These are phyloP conservation scores for Camponotus fellah DNA, from an alignment of 2,888 invertebrate species.

Conservation along the genomic window DNA sequence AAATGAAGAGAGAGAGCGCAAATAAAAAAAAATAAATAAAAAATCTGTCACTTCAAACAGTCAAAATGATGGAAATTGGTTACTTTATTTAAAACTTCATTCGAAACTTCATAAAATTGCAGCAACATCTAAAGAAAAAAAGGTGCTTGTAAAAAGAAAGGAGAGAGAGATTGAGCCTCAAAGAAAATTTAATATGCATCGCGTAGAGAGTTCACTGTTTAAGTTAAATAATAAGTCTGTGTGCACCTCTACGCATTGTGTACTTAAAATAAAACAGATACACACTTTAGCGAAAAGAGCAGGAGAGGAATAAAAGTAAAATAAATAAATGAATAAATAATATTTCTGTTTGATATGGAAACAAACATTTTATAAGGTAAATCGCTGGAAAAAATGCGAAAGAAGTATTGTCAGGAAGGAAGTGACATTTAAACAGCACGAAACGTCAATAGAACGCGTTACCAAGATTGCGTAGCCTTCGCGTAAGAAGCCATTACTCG, in stretches of 20 bases:
- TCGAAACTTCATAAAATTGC: not conserved
- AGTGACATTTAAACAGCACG: constrained; percentile 33
- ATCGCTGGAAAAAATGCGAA: not conserved
- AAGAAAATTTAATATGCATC: not conserved
- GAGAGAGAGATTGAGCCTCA: not conserved
- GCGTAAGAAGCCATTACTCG: constrained; percentile 51
- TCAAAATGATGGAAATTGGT: not conserved
- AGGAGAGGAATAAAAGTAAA: not conserved
- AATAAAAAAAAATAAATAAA: not conserved
- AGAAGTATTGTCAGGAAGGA: not conserved
- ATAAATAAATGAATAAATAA: not conserved
- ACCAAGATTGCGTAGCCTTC: constrained; percentile 31
- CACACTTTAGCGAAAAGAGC: constrained; percentile 8
- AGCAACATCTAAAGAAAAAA: not conserved
- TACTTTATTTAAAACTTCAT: not conserved
- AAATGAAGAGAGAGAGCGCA: not conserved
- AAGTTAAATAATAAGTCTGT: not conserved
- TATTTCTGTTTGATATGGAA: not conserved
- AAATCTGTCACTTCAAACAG: not conserved
- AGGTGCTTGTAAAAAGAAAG: not conserved
- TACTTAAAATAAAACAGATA: constrained; percentile 10
- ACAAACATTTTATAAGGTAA: not conserved
- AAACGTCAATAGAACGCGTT: constrained; percentile 47
- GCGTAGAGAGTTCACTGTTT: not conserved
- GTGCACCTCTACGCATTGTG: not conserved